phyloP scores from a whole-genome alignment of 1,140 invertebrate species.

The Drosophila erecta region DNA sequence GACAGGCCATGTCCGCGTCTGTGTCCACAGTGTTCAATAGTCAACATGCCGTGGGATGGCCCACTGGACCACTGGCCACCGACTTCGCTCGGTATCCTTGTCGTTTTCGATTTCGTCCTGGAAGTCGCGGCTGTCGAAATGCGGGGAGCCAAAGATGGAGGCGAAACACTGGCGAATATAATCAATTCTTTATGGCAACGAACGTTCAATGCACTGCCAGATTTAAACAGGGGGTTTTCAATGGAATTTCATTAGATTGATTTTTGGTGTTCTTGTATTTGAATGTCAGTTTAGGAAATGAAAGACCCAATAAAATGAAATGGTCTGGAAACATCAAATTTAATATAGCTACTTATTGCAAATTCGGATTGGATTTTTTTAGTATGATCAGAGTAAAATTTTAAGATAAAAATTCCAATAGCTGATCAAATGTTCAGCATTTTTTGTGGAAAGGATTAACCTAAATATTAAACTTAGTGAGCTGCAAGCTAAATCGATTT shows the following conservation, averaged over 20 bases:
- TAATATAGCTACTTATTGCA: background rate
- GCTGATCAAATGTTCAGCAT: no score
- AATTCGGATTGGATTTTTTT: background rate
- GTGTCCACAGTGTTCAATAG: slow-evolving; percentile 26
- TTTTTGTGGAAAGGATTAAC: no score
- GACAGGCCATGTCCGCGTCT: slow-evolving; percentile 62
- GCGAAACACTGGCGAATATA: slow-evolving; percentile 36
- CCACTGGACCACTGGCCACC: background rate
- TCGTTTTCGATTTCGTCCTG: slow-evolving; percentile 36
- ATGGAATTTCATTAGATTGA: slow-evolving; percentile 15
- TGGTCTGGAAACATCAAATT: background rate
- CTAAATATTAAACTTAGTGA: no score
- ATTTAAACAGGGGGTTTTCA: background rate
- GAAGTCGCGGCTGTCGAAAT: slow-evolving; percentile 33
- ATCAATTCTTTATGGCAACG: slow-evolving; percentile 24
- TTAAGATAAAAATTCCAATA: no score
- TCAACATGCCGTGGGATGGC: slow-evolving; percentile 12
- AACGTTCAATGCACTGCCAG: slow-evolving; percentile 42
- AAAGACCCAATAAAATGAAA: background rate
- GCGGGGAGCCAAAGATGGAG: slow-evolving; percentile 21
- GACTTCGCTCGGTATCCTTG: slow-evolving; percentile 20
- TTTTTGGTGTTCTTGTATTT: background rate
- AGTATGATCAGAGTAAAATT: no score
- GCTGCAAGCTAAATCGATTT: background rate
- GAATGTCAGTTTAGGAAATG: background rate